Evolutionary conservation across 2,113 vertebrate genomes (phyloP), one percentile per base, ranked within the genome.

Genomic region (Phodopus roborovskii): DNA sequence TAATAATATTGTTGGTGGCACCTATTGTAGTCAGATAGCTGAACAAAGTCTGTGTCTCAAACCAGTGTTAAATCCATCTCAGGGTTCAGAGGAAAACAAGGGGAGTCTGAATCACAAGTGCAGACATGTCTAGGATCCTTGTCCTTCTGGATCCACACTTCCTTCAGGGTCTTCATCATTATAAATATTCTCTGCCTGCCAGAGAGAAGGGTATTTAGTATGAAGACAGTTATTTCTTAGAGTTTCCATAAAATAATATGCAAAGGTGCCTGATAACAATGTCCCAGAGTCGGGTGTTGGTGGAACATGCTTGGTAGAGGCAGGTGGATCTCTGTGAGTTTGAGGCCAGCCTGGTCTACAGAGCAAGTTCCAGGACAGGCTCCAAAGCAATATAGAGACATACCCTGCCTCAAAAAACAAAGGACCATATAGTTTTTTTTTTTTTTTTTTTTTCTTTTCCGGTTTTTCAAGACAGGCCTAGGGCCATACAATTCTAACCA

Each of bases 101-200:
- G 98, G 97, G 93, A 98, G 94, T 97, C 91, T 98, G 98, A 96
- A 84, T 95, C 53, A 91, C 75, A 92, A 85, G 66, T 95, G 45
- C 68, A 88, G 89, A 64, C 12, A 39, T 56, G 83, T 98, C 96
- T 99, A 99, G 88, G 99, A 99, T 66, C 98, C 98, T 95, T 99
- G 99, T 77, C 99, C 99, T 98, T 99, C 99, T 11, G 99, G 99
- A 98, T 99, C 99, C 98, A 99, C 99, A 0, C 99, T 99, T 79
- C 99, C 99, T 97, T 99, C 99, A 56, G 99, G 99, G 97, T 99
- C 99, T 98, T 99, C 99, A 73, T 99, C 99, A 6, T 99, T 99
- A 96, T 99, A 99, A 96, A 99, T 99, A 98, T 99, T 99, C 98
- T 99, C 99, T 53, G 99, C 99, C 99, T 99, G 98, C n/a, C 96